phyloP scores from a whole-genome alignment of 2,113 vertebrate genomes.

The Halichoeres trimaculatus region DNA sequence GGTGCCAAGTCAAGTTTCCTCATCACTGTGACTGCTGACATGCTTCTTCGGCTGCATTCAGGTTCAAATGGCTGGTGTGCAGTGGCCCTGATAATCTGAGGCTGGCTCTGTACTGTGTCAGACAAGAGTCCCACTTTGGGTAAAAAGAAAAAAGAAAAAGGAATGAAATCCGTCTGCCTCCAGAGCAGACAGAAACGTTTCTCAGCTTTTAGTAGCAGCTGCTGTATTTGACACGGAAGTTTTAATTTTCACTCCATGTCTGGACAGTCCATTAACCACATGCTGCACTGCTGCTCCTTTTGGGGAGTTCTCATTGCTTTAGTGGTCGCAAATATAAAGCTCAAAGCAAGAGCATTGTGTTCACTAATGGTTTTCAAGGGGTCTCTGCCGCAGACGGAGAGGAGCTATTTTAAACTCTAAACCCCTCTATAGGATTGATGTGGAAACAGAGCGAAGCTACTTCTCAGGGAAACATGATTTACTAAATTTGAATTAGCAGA shows the following conservation, averaged over 20 bases:
- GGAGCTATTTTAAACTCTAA: constrained; percentile 32
- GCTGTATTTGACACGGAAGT: constrained; percentile 69
- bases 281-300: constrained; percentile 54
- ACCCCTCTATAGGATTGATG: constrained; percentile 24
- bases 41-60: constrained; percentile 52
- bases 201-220: constrained; percentile 52
- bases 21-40: constrained; percentile 67
- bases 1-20: constrained; percentile 66
- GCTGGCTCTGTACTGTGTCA: constrained; percentile 49
- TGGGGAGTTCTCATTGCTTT: constrained; percentile 49
- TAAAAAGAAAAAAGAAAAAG: constrained; percentile 8
- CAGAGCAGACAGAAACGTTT: constrained; percentile 56
- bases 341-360: constrained; percentile 42
- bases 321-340: constrained; percentile 39
- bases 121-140: constrained; percentile 29
- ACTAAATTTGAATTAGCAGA: no score
- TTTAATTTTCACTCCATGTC: constrained; percentile 58
- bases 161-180: constrained; percentile 18
- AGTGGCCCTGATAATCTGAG: constrained; percentile 61
- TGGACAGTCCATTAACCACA: constrained; percentile 72
- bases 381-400: constrained; percentile 38
- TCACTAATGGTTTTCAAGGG: constrained; percentile 49
- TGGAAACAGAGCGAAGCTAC: constrained; percentile 25
- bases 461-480: background rate
- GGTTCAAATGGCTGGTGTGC: constrained; percentile 58